A percentile compares a stretch with the other conserved stretches of the same genome.
Conservation (phyloP, 2,888 invertebrate species). For the Papilio gigon region DNA sequence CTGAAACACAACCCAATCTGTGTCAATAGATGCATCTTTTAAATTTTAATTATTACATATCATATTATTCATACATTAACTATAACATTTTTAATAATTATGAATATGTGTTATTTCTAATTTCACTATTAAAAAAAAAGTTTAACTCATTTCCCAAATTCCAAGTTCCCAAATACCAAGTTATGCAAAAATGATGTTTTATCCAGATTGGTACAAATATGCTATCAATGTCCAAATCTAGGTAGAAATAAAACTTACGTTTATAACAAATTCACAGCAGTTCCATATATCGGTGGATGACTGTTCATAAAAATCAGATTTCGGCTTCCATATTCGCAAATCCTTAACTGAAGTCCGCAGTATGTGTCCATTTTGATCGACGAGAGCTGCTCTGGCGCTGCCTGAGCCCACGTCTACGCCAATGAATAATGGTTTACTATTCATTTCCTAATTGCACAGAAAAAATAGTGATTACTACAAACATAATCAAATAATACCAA, state of each 20-base stretch:
- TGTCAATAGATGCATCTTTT: slow-evolving; percentile 43
- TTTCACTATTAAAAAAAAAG: neutral
- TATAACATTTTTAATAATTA: too few species aligned
- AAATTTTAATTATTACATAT: too few species aligned
- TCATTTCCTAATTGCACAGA: slow-evolving; percentile 44
- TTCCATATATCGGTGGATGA: slow-evolving; percentile 95
- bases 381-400: slow-evolving; percentile 93
- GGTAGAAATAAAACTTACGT: slow-evolving; percentile 83
- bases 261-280: slow-evolving; percentile 87
- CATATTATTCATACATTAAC: too few species aligned
- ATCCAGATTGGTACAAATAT: too few species aligned
- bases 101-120: too few species aligned
- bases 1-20: slow-evolving; percentile 67
- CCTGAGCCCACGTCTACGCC: slow-evolving; percentile 97
- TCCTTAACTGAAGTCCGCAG: slow-evolving; percentile 83
- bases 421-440: slow-evolving; percentile 82
- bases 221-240: slow-evolving; percentile 42
- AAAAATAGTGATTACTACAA: neutral
- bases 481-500: neutral
- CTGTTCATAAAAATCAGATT: slow-evolving; percentile 92
- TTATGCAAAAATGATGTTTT: too few species aligned
- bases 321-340: slow-evolving; percentile 90
- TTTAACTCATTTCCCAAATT: too few species aligned
- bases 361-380: slow-evolving; percentile 86
- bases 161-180: too few species aligned